Evolutionary conservation across 2,113 vertebrate genomes (phyloP).

Genomic region (Glaucidium brasilianum): DNA sequence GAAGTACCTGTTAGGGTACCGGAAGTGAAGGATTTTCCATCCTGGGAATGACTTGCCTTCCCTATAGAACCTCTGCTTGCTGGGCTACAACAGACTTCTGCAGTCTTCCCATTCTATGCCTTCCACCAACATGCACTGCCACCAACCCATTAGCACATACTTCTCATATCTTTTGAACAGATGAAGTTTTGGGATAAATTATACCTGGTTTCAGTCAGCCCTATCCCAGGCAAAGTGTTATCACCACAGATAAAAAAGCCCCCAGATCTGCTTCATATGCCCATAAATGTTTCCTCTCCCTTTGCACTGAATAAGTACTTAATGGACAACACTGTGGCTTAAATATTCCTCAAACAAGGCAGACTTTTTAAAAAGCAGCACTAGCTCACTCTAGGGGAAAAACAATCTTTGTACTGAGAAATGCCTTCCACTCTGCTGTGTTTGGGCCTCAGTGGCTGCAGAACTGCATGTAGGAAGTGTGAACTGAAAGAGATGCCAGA

Average conservation of each 20-base stretch:
- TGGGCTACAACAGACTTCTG: background rate
- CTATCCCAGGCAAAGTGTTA: background rate
- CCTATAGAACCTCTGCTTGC: background rate
- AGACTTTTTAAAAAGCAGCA: background rate
- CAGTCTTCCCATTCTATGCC: background rate
- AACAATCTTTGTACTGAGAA: background rate
- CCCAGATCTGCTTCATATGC: background rate
- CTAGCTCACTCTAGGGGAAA: background rate
- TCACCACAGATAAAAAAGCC: background rate
- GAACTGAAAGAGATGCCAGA: background rate
- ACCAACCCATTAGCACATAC: background rate
- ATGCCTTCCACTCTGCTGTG: fast-evolving
- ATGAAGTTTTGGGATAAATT: background rate
- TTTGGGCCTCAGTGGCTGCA: background rate
- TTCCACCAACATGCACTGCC: background rate
- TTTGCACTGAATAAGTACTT: background rate
- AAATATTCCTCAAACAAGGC: background rate
- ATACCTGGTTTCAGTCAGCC: background rate
- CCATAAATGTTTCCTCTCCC: background rate
- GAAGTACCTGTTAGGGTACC: background rate
- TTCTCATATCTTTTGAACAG: background rate
- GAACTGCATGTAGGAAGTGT: background rate
- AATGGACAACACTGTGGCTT: background rate
- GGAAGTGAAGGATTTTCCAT: background rate
- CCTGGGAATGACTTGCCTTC: background rate